Evolutionary conservation across 2,888 invertebrate genomes (phyloP).

Genomic region (Charanyca ferruginea): DNA sequence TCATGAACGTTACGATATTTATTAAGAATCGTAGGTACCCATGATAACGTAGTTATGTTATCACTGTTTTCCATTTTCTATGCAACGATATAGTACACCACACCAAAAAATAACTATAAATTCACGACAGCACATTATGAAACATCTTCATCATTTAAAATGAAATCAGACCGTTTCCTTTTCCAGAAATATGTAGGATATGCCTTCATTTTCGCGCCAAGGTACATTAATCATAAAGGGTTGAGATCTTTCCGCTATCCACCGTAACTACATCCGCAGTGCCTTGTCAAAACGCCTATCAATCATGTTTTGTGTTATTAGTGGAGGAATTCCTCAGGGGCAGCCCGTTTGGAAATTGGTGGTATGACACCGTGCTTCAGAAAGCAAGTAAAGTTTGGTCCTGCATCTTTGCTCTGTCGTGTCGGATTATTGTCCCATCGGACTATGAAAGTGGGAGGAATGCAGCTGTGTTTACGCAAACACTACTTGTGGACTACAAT

Average conservation of each 20-base stretch:
- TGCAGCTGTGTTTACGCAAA: no score
- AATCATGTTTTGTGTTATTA: conserved; percentile 27
- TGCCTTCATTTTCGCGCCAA: conserved; percentile 22
- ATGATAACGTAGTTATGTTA: background rate
- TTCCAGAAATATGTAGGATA: conserved; percentile 6
- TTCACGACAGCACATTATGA: background rate
- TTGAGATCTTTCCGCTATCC: conserved; percentile 33
- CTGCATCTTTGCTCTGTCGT: background rate
- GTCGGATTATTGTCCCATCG: no score
- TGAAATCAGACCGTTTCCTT: conserved; percentile 14
- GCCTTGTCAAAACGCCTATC: conserved; percentile 38
- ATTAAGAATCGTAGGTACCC: no score
- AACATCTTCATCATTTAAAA: background rate
- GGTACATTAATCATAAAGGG: conserved; percentile 33
- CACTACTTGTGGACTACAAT: no score
- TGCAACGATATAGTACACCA: background rate
- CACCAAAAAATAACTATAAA: conserved; percentile 16
- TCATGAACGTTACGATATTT: no score
- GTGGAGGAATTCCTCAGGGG: background rate
- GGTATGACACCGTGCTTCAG: background rate
- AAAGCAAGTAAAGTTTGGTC: background rate
- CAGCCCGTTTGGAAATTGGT: background rate
- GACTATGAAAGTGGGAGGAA: no score
- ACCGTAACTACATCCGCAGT: conserved; percentile 28
- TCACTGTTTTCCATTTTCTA: background rate